Percentiles rank a stretch among this genome's conserved stretches.
phyloP scores from a whole-genome alignment of 1,140 invertebrate genomes.

The Leguminivora glycinivorella region DNA sequence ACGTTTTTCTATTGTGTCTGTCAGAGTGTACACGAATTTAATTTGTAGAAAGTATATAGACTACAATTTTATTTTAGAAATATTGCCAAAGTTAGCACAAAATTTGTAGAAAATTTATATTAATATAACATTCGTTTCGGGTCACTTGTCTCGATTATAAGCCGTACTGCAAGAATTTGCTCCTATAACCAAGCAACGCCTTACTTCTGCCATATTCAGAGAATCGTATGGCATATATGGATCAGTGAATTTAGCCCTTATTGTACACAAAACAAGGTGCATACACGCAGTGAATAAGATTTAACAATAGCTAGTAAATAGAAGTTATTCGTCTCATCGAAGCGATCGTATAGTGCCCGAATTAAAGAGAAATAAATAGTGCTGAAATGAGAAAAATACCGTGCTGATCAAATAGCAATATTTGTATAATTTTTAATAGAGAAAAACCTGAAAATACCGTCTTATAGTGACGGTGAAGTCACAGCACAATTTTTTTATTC shows the following conservation, averaged over 20 bases:
- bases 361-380: neutral
- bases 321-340: neutral
- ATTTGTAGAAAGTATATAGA: too few relatives aligned
- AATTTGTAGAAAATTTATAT: too few relatives aligned
- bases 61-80: too few relatives aligned
- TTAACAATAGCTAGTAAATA: constrained; percentile 16
- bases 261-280: neutral
- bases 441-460: too few relatives aligned
- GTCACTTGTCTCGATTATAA: neutral
- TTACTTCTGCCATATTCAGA: neutral
- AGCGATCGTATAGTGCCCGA: neutral
- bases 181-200: neutral
- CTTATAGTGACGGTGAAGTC: too few relatives aligned
- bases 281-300: neutral
- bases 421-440: too few relatives aligned
- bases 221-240: neutral
- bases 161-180: neutral
- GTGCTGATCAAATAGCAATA: too few relatives aligned
- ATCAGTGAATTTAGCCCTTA: constrained; percentile 1
- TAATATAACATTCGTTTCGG: too few relatives aligned
- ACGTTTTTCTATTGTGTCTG: too few relatives aligned
- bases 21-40: too few relatives aligned
- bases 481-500: too few relatives aligned
- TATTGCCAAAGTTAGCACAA: neutral
- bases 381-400: too few relatives aligned